These are phyloP conservation scores for Andricus quercusramuli DNA, from an alignment of 2,888 invertebrate genomes.

Conservation along the genomic window DNA sequence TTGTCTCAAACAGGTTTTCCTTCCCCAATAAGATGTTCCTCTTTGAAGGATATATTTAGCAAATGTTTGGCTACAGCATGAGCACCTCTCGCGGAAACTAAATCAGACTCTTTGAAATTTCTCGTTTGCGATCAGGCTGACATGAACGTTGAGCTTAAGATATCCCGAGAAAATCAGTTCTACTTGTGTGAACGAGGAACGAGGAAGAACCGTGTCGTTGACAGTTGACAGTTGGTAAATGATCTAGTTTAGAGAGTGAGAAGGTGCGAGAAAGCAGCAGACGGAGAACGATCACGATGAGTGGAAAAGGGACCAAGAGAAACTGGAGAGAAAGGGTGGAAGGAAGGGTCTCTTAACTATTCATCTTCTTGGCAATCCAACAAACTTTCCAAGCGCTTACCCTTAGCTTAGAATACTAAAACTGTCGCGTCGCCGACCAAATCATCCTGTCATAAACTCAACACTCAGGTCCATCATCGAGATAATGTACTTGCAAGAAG, in stretches of 20 bases:
- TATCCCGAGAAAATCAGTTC: conserved; percentile 50
- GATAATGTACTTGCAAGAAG: not conserved
- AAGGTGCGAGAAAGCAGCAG: conserved; percentile 54
- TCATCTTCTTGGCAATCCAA: conserved; percentile 66
- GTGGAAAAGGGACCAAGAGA: conserved; percentile 48
- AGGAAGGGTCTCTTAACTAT: conserved; percentile 62
- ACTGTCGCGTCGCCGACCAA: conserved; percentile 47
- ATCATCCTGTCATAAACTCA: conserved; percentile 35
- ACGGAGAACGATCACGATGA: conserved; percentile 10
- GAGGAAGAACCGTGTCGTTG: conserved; percentile 57
- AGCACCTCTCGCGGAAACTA: conserved; percentile 16
- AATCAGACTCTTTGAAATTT: conserved; percentile 60
- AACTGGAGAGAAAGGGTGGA: conserved; percentile 48
- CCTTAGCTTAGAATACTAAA: conserved; percentile 60
- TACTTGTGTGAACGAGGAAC: conserved; percentile 43
- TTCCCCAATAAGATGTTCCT: too few relatives aligned
- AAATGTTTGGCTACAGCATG: too few relatives aligned
- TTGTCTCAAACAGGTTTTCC: too few relatives aligned
- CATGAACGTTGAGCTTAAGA: conserved; percentile 56
- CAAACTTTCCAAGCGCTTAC: conserved; percentile 62
- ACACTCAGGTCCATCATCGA: not conserved
- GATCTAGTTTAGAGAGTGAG: conserved; percentile 65
- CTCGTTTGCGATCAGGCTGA: conserved; percentile 19
- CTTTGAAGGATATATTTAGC: too few relatives aligned
- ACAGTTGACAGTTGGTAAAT: conserved; percentile 71